These are phyloP conservation scores for Ambastaia sidthimunki DNA, from an alignment of 2,797 vertebrate species.

Conservation along the genomic window DNA sequence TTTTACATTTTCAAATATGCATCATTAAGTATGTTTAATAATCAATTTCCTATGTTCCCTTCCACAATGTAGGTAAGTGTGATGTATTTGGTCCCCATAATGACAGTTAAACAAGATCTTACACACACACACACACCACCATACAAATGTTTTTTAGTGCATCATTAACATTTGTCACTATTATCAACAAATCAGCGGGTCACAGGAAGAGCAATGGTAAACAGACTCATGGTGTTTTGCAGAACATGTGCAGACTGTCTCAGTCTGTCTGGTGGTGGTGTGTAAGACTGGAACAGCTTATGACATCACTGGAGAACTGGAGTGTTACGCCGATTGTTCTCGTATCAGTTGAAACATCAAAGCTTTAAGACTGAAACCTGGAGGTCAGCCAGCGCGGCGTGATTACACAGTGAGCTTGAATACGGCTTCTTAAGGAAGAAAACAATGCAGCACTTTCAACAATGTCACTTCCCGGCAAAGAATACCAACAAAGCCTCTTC, in stretches of 20 bases:
- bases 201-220: not conserved
- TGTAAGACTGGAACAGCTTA: constrained; percentile 69
- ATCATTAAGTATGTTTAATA: no score
- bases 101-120: no score
- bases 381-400: constrained; percentile 66
- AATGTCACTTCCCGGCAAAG: constrained; percentile 78
- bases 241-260: constrained; percentile 12
- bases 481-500: constrained; percentile 78
- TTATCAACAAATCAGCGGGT: not conserved
- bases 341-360: constrained; percentile 69
- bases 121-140: not conserved
- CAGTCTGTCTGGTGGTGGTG: constrained; percentile 57
- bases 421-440: constrained; percentile 70
- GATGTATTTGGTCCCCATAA: no score
- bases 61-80: no score
- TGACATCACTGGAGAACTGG: constrained; percentile 73
- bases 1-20: no score
- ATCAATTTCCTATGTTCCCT: no score
- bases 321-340: constrained; percentile 75
- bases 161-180: constrained; percentile 13
- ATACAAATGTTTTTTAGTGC: not conserved
- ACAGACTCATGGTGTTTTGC: constrained; percentile 6
- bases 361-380: constrained; percentile 74
- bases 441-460: constrained; percentile 72
- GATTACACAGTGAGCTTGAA: constrained; percentile 74